Evolutionary conservation across 2,888 invertebrate species (phyloP), one percentile per base, ranked within the genome.

Genomic region (Nasonia oneida): DNA sequence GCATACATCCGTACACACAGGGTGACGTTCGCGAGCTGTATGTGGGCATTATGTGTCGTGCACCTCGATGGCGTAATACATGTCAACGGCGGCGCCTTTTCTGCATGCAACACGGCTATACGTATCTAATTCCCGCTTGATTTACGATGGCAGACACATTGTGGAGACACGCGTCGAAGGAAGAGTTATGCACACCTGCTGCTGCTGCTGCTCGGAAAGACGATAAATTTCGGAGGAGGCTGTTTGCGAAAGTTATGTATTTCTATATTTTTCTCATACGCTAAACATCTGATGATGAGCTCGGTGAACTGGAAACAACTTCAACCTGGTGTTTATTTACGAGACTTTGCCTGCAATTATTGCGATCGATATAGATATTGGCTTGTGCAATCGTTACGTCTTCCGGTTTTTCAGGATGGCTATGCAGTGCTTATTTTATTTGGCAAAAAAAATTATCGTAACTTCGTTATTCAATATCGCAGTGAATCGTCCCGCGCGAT

Each of bases 31-130:
- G 3, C 18, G 3, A 53, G 15, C 53, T 18, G 29, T 29, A 14
- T 50, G 6, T 53, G 18, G 53, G 4, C 64, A 64, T 64, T 64
- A 64, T 64, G 64, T 64, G 64, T 64, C 64, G 64, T 64, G 23
- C 64, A 64, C 64, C 64, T 64, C 64, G 64, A 64, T 64, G 8
- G 64, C 64, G 64, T 64, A 64, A 64, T 64, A 10, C 29, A 29
- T 12, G 64, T 10, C 64, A 18, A 29, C 64, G 64, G 53, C 64
- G 64, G 64, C 64, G 64, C 64, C 64, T 64, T 64, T 64, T 64
- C 64, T 64, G 12, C 29, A 64, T 64, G 64, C 29, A 23, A 8
- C 64, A 29, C 4, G 12, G 47, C 47, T 10, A 47, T 47, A 47
- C 10, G 47, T 47, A 12, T 47, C 47, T 47, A 1, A 29, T 29